Evolutionary conservation across 2,888 invertebrate genomes (phyloP).

Genomic region (Mythimna ferrago): DNA sequence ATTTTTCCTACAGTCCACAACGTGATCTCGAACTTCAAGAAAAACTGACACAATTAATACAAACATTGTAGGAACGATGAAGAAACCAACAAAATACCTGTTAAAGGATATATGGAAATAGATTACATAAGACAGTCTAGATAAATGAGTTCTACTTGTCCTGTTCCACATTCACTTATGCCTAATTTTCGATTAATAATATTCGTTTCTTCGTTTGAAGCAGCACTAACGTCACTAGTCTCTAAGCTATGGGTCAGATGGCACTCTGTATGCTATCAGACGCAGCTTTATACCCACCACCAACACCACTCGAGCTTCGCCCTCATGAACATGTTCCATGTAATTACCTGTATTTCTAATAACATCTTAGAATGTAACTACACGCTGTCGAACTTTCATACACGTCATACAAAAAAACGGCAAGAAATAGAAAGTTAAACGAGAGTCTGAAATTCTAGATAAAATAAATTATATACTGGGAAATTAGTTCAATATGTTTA

Average conservation of each 20-base stretch:
- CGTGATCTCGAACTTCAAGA: conserved; percentile 80
- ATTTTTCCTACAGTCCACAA: conserved; percentile 81
- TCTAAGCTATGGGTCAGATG: conserved; percentile 89
- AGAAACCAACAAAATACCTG: conserved; percentile 78
- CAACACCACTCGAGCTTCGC: conserved; percentile 65
- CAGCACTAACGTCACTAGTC: conserved; percentile 85
- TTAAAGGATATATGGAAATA: conserved; percentile 65
- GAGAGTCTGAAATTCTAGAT: conserved; percentile 34
- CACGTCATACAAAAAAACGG: conserved; percentile 46
- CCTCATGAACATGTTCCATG: conserved; percentile 63
- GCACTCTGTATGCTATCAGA: conserved; percentile 86
- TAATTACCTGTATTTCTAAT: conserved; percentile 59
- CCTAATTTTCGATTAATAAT: conserved; percentile 86
- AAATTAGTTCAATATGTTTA: conserved; percentile 51
- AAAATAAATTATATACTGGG: conserved; percentile 37
- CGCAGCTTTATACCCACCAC: conserved; percentile 75
- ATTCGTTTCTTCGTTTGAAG: conserved; percentile 89
- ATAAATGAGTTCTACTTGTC: conserved; percentile 75
- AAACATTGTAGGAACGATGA: conserved; percentile 87
- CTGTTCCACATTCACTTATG: conserved; percentile 82
- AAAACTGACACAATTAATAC: conserved; percentile 88
- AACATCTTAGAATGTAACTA: conserved; percentile 67
- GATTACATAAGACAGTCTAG: conserved; percentile 74
- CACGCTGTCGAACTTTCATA: conserved; percentile 58
- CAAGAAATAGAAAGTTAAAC: conserved; percentile 53